Base-by-base conservation (phyloP, 2,888 invertebrate genomes). In the Iphiclides podalirius region DNA sequence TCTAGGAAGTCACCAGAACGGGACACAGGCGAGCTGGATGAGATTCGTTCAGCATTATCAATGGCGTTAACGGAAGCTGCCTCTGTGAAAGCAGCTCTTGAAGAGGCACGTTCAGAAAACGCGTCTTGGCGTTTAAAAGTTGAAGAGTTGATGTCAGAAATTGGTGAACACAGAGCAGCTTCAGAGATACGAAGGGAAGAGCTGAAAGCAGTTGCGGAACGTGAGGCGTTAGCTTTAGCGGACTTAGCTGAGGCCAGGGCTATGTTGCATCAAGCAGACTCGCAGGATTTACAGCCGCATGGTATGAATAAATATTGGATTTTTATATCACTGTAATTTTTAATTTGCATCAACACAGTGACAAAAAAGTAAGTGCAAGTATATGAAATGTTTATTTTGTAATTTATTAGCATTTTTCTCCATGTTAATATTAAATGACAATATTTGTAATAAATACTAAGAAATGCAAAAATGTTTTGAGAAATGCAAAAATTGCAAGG, bases 221-320 rank as follows among this genome's bases (percentile, higher is more conserved):
- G 84, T 2, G 87, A 87, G 54, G 78, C 79, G 0, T 72, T 65
- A 0, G 79, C 78, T 0, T 57, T 86, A 2, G 80, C 82, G 0
- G 87, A 87, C 9, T 52, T 87, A 41, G 79, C 81, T 0, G 86
- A 87, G 57, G 77, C 80, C 0, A 72, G 70, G 40, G 84, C 82
- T 4, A 65, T 79, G 74, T 58, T 87, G 42, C 79, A 85, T 47
- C 86, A 84, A 61, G 76, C 65, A 23, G 72, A 79, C 52, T 55
- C 74, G 1, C 79, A 78, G 47, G 83, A 84, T 23, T 48, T 73
- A 26, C 77, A 85, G 53, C 79, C 84, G 17, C 85, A 86, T 66
- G 87, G 87, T 86, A 63, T 15, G 37, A 7, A 34, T 20, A n/a
- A n/a, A n/a, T n/a, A n/a, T 20, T 20, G 6, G 20, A 20, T 20